These are phyloP conservation scores for Pyxicephalus adspersus DNA, from an alignment of 2,113 vertebrate species.

Conservation along the genomic window DNA sequence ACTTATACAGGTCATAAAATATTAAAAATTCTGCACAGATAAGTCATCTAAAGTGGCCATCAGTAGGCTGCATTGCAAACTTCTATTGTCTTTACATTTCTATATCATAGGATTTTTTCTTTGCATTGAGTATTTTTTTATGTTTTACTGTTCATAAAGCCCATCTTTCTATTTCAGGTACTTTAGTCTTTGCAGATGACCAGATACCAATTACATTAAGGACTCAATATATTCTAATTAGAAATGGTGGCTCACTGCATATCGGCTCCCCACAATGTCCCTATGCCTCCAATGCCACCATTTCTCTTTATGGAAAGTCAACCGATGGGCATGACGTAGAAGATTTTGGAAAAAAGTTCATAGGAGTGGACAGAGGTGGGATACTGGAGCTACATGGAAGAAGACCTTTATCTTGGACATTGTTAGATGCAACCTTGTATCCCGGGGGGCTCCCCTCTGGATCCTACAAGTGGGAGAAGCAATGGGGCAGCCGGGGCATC, in stretches of 20 bases:
- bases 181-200: slow-evolving; percentile 57
- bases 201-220: slow-evolving; percentile 57
- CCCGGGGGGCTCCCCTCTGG: slow-evolving; percentile 59
- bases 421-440: slow-evolving; percentile 56
- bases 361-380: slow-evolving; percentile 57
- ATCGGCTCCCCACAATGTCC: slow-evolving; percentile 60
- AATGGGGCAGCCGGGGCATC: slow-evolving; percentile 64
- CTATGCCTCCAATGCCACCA: slow-evolving; percentile 35
- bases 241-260: slow-evolving; percentile 55
- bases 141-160: background rate
- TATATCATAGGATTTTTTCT: too few relatives aligned
- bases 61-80: too few relatives aligned
- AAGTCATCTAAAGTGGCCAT: too few relatives aligned
- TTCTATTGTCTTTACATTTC: too few relatives aligned
- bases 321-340: slow-evolving; percentile 48
- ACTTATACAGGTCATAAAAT: too few relatives aligned
- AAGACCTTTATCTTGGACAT: slow-evolving; percentile 56
- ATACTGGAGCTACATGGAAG: slow-evolving; percentile 60
- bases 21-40: too few relatives aligned
- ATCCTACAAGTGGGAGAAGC: slow-evolving; percentile 58
- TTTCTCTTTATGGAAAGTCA: slow-evolving; percentile 51
- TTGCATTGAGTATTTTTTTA: too few relatives aligned
- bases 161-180: slow-evolving; percentile 49
- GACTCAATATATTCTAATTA: slow-evolving; percentile 58
- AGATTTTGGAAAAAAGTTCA: slow-evolving; percentile 61